phyloP scores from a whole-genome alignment of 2,888 invertebrate species.

The Alsophila aescularia region DNA sequence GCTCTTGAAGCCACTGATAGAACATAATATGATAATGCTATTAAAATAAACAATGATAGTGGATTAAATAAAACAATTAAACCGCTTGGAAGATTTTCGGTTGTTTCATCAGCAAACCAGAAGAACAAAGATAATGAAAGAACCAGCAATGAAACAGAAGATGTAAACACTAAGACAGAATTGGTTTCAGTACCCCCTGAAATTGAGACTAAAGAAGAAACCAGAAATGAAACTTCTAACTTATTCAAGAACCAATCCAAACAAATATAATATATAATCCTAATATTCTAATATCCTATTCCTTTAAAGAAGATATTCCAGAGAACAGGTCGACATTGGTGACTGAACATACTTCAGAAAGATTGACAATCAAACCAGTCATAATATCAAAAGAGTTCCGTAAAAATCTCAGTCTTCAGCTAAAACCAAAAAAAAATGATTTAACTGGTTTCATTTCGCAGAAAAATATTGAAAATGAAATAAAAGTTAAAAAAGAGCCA shows the following conservation, averaged over 20 bases:
- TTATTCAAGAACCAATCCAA: neutral
- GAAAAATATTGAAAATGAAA: neutral
- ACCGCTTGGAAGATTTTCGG: too few species aligned
- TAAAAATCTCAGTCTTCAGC: neutral
- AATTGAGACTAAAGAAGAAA: neutral
- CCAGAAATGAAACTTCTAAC: neutral
- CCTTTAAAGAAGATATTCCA: too few species aligned
- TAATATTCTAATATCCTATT: too few species aligned
- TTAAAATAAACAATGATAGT: neutral
- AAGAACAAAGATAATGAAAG: neutral
- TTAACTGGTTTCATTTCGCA: neutral
- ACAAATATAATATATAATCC: neutral
- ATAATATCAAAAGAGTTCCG: neutral
- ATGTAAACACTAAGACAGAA: neutral
- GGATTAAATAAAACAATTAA: neutral
- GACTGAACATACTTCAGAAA: neutral
- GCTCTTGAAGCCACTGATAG: neutral
- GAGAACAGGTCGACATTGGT: neutral
- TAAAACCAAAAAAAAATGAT: neutral
- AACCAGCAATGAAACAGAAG: neutral
- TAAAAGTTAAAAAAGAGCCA: neutral
- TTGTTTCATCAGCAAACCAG: neutral
- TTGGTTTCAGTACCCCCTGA: neutral
- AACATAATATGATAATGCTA: neutral
- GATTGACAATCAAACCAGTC: neutral